Evolutionary conservation across 2,797 vertebrate genomes (phyloP).

Genomic region (Poliocrania exsul): DNA sequence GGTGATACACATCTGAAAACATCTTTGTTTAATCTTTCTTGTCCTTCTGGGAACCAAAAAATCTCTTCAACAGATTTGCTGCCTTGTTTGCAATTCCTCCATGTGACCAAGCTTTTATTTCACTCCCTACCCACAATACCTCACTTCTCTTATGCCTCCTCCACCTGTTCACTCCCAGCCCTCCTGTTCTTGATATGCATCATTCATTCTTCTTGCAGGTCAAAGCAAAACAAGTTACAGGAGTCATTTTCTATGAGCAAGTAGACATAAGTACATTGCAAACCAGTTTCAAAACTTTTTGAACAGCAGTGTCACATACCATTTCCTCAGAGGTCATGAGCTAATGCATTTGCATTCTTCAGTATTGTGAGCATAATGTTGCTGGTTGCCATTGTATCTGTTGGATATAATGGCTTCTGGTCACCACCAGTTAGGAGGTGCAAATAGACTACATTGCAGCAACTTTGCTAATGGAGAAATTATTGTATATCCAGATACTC

Average conservation of each 20-base stretch:
- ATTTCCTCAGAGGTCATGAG: constrained; percentile 71
- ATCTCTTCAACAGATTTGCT: background rate
- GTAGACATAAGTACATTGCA: constrained; percentile 47
- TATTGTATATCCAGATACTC: constrained; percentile 41
- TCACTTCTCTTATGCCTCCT: background rate
- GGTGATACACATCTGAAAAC: background rate
- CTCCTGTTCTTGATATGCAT: background rate
- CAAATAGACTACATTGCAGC: constrained; percentile 57
- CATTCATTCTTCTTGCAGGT: constrained; percentile 49
- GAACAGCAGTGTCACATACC: constrained; percentile 46
- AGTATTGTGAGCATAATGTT: constrained; percentile 59
- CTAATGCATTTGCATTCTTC: constrained; percentile 72
- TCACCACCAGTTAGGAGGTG: constrained; percentile 60
- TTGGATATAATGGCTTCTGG: constrained; percentile 71
- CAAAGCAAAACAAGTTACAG: constrained; percentile 60
- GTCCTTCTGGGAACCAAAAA: background rate
- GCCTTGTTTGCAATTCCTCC: background rate
- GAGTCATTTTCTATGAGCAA: constrained; percentile 43
- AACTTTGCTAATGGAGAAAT: constrained; percentile 62
- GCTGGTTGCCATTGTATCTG: constrained; percentile 69
- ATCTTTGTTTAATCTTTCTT: background rate
- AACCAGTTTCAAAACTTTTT: constrained; percentile 66
- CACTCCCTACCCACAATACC: background rate
- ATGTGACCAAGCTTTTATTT: background rate
- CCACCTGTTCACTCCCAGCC: background rate